Evolutionary conservation across 1,140 invertebrate genomes (phyloP).

Genomic region (Sogatella furcifera): DNA sequence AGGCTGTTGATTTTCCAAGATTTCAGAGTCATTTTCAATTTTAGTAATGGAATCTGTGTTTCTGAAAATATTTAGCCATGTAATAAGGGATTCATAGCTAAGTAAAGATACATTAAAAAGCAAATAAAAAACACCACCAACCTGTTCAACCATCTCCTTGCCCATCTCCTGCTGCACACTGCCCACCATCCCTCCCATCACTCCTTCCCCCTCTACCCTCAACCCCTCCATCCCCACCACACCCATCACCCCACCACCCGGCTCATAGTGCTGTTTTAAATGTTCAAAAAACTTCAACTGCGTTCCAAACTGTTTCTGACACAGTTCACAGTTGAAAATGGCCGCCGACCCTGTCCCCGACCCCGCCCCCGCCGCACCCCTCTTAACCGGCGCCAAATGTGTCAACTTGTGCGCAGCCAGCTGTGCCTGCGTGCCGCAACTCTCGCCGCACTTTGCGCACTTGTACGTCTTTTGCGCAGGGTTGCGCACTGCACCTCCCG

Average conservation of each 20-base stretch:
- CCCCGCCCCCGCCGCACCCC: too few species aligned
- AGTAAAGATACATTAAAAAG: too few species aligned
- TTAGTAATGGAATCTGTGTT: too few species aligned
- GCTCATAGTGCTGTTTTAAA: slow-evolving; percentile 67
- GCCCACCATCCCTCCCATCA: too few species aligned
- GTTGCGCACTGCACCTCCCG: slow-evolving; percentile 7
- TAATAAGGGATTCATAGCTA: too few species aligned
- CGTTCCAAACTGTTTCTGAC: slow-evolving; percentile 46
- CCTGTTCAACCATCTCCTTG: too few species aligned
- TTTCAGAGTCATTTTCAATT: too few species aligned
- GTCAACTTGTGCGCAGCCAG: slow-evolving; percentile 24
- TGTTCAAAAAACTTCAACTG: slow-evolving; percentile 73
- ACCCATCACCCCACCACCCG: slow-evolving; percentile 20
- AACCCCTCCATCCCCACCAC: not conserved
- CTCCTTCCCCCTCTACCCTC: not conserved
- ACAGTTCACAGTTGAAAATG: slow-evolving; percentile 48
- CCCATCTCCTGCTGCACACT: too few species aligned
- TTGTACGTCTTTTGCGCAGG: slow-evolving; percentile 29
- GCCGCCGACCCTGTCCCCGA: too few species aligned
- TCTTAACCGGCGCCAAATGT: slow-evolving; percentile 4
- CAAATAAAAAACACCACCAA: too few species aligned
- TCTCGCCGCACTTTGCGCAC: slow-evolving; percentile 32
- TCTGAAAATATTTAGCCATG: too few species aligned
- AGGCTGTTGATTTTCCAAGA: too few species aligned
- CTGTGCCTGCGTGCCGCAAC: slow-evolving; percentile 27